phyloP scores from a whole-genome alignment of 2,888 invertebrate genomes.

The Zaprionus bogoriensis region DNA sequence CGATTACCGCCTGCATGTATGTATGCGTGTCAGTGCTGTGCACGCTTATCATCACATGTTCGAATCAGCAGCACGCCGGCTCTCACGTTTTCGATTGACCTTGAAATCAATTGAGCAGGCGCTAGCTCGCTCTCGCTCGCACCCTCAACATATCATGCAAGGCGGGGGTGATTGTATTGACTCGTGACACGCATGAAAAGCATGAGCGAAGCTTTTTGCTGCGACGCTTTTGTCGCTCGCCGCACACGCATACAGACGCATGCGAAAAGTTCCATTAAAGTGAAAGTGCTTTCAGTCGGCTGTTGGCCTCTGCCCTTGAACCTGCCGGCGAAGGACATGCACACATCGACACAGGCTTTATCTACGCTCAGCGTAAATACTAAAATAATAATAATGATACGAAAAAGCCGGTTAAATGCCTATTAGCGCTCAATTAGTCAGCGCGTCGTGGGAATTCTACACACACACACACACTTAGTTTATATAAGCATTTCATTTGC shows the following conservation, averaged over 20 bases:
- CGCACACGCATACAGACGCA: conserved; percentile 1
- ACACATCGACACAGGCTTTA: too few species aligned
- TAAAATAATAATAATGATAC: neutral
- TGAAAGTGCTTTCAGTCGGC: conserved; percentile 35
- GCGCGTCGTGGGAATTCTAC: neutral
- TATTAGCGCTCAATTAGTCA: conserved; percentile 28
- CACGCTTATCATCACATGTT: conserved; percentile 34
- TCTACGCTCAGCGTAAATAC: too few species aligned
- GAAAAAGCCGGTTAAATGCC: conserved; percentile 12
- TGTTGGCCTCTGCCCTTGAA: conserved; percentile 52
- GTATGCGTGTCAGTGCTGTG: neutral
- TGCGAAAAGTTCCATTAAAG: conserved; percentile 22
- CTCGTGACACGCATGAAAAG: conserved; percentile 38
- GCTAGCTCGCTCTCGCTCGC: conserved; percentile 16
- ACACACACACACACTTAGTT: neutral
- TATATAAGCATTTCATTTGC: neutral
- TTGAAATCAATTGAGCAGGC: conserved; percentile 28
- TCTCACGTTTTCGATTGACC: conserved; percentile 25
- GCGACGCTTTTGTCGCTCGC: conserved; percentile 33
- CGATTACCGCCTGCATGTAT: neutral
- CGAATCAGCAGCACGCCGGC: conserved; percentile 4
- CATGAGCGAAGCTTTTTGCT: conserved; percentile 48
- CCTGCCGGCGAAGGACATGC: conserved; percentile 47
- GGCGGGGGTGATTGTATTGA: conserved; percentile 45
- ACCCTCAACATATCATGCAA: conserved; percentile 31